Evolutionary conservation across 2,888 invertebrate species (phyloP).

Genomic region (Lycia hirtaria): DNA sequence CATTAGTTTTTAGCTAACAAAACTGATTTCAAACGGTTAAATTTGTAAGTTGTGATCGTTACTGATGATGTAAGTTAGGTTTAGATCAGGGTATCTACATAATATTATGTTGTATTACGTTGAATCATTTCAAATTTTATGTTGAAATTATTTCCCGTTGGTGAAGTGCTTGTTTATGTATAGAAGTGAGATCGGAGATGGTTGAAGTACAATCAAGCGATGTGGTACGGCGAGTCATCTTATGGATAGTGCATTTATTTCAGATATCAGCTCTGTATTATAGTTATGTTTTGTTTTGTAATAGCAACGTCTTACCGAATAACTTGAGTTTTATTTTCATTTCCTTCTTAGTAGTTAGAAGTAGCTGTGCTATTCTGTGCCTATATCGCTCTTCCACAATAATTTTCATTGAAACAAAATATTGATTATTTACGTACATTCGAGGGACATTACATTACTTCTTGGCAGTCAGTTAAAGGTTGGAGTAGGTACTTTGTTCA

Average conservation of each 20-base stretch:
- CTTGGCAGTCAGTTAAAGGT: too few species aligned
- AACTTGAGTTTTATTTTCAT: slow-evolving; percentile 38
- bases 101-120: slow-evolving; percentile 18
- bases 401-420: too few species aligned
- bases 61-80: slow-evolving; percentile 34
- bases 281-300: slow-evolving; percentile 73
- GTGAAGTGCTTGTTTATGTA: slow-evolving; percentile 25
- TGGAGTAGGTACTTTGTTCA: too few species aligned
- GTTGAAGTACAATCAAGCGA: slow-evolving; percentile 25
- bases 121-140: slow-evolving; percentile 32
- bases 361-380: neutral
- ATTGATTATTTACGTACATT: too few species aligned
- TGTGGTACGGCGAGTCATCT: slow-evolving; percentile 49
- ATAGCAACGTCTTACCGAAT: slow-evolving; percentile 69
- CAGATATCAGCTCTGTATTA: slow-evolving; percentile 61
- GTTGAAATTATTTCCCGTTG: slow-evolving; percentile 28
- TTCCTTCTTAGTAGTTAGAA: neutral
- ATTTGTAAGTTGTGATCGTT: slow-evolving; percentile 29
- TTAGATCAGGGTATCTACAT: slow-evolving; percentile 19
- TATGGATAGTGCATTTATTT: slow-evolving; percentile 65
- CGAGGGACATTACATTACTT: too few species aligned
- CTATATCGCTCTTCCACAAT: too few species aligned
- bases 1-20: neutral
- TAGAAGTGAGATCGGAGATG: slow-evolving; percentile 18
- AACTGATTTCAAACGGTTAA: slow-evolving; percentile 25